A percentile compares a stretch with the other conserved stretches of the same genome.
Conservation (phyloP, 1,140 invertebrate species). For the Psilanteris sp. region DNA sequence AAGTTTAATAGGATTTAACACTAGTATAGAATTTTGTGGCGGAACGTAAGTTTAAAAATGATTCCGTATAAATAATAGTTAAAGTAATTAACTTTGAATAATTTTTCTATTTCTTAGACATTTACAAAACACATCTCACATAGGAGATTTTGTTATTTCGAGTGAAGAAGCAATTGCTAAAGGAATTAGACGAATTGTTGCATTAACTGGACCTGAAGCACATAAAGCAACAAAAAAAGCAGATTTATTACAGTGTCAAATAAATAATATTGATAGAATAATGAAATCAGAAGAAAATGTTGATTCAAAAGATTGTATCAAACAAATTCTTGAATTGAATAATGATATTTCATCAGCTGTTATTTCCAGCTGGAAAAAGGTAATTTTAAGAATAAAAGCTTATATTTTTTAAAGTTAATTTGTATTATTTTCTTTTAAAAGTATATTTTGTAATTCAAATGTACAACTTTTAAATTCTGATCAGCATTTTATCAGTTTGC, state of each 20-base stretch:
- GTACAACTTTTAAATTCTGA: too few relatives aligned
- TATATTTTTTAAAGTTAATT: too few relatives aligned
- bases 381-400: constrained; percentile 18
- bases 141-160: constrained; percentile 96
- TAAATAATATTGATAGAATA: constrained; percentile 82
- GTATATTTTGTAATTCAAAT: too few relatives aligned
- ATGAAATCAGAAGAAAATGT: constrained; percentile 80
- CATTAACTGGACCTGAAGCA: constrained; percentile 96
- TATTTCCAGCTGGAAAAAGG: constrained; percentile 94
- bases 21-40: constrained; percentile 99
- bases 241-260: constrained; percentile 87
- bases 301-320: constrained; percentile 84
- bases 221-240: constrained; percentile 90
- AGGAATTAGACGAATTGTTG: constrained; percentile 98
- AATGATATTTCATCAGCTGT: constrained; percentile 91
- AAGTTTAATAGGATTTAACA: constrained; percentile 86
- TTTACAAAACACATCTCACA: constrained; percentile 92
- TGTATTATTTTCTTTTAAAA: too few relatives aligned
- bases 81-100: too few relatives aligned
- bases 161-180: constrained; percentile 99
- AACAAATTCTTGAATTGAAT: constrained; percentile 90
- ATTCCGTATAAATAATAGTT: too few relatives aligned
- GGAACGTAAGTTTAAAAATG: constrained; percentile 89
- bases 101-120: constrained; percentile 80
- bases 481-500: too few relatives aligned